Conservation (phyloP, 64 coral and sea anemone species). For the Actinia equina region DNA sequence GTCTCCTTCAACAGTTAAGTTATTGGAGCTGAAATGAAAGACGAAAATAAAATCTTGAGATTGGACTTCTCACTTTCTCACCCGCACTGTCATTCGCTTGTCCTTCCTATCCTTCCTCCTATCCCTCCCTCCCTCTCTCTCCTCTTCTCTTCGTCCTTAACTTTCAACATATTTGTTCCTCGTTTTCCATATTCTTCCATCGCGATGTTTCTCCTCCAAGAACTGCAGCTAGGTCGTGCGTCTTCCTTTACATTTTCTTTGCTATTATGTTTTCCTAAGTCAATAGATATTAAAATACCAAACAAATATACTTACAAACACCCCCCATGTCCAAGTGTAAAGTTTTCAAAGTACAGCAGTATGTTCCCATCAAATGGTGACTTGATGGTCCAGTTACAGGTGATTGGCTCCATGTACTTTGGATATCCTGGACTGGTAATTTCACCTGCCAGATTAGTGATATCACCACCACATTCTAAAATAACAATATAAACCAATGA, state of each 20-base stretch:
- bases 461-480: background rate
- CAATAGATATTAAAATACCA: no score
- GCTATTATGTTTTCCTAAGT: background rate
- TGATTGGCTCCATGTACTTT: background rate
- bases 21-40: background rate
- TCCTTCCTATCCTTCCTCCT: no score
- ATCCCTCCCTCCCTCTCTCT: no score
- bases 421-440: constrained; percentile 1
- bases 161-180: background rate
- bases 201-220: background rate
- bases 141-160: no score
- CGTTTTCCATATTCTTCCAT: background rate
- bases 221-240: no score
- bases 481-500: background rate
- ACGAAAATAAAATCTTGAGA: background rate
- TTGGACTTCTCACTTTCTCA: no score
- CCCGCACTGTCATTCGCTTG: no score
- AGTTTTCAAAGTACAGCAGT: background rate
- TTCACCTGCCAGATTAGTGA: background rate
- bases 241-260: no score
- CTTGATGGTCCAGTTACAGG: background rate
- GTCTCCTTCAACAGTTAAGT: background rate
- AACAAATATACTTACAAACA: background rate
- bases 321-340: background rate
- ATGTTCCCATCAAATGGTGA: background rate